Evolutionary conservation across 2,797 vertebrate genomes (phyloP).

Genomic region (Sphaeramia orbicularis): DNA sequence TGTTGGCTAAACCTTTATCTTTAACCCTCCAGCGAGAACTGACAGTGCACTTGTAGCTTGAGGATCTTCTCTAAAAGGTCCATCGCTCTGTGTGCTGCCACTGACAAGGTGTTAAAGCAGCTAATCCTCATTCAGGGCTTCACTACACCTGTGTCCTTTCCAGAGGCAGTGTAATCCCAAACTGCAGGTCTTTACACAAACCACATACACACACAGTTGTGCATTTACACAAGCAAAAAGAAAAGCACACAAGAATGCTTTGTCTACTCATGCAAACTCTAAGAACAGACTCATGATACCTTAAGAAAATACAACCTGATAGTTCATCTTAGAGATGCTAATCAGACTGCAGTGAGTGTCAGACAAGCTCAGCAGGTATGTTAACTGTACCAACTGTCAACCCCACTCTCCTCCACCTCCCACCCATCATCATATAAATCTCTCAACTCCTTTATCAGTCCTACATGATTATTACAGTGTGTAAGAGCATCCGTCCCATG

Average conservation of each 20-base stretch:
- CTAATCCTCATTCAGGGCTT: constrained; percentile 75
- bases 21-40: constrained; percentile 50
- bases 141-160: constrained; percentile 62
- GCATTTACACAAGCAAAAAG: not conserved
- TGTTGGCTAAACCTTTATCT: constrained; percentile 50
- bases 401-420: constrained; percentile 36
- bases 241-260: constrained; percentile 15
- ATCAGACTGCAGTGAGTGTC: constrained; percentile 50
- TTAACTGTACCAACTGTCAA: constrained; percentile 46
- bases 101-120: constrained; percentile 59
- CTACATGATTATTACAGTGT: constrained; percentile 43
- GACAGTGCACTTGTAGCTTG: constrained; percentile 19
- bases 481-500: constrained; percentile 10
- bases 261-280: constrained; percentile 6
- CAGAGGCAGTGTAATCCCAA: constrained; percentile 59
- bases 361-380: constrained; percentile 66
- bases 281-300: constrained; percentile 30
- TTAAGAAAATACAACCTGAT: constrained; percentile 31
- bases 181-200: constrained; percentile 30
- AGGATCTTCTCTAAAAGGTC: constrained; percentile 57
- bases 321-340: constrained; percentile 36
- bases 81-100: constrained; percentile 42
- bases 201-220: not conserved
- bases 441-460: constrained; percentile 26
- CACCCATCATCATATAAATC: constrained; percentile 20